Evolutionary conservation across 2,888 invertebrate genomes (phyloP), one percentile per base, ranked within the genome.

Genomic region (Protonemura montana): DNA sequence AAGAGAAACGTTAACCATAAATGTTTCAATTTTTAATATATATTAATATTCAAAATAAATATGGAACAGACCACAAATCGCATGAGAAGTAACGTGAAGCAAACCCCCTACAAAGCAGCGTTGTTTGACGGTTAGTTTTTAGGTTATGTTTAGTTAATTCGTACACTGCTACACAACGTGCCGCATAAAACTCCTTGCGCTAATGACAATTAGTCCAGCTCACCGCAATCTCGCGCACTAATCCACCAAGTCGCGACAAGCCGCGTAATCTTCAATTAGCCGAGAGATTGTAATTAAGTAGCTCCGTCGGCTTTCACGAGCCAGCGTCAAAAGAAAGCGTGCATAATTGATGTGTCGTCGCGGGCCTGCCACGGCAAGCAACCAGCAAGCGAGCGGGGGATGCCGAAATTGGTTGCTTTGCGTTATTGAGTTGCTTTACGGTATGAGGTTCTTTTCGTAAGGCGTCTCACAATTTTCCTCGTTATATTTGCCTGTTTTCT

Each of bases 221-320:
- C 59, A 21, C 59, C 59, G 59, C 59, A 59, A 59, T 59, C 59
- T 59, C 59, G 16, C 16, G 59, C 59, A 21, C 16, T 59, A 21
- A 59, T 59, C 21, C 59, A 21, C 1, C 59, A 21, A 59, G 16
- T 21, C 59, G 21, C 16, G 59, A 59, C 59, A 2, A 16, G 59
- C 6, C 1, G 59, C 29, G 84, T 84, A 84, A 84, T 84, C 84
- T 84, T 84, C 84, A 84, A 84, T 84, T 84, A 84, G 59, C 26
- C 84, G 84, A 13, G 27, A 84, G 59, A 84, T 84, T 84, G 59
- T 84, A 59, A 84, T 84, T 84, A 84, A 84, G 84, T 76, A 6
- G 16, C 84, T 7, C 59, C 76, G 42, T 27, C 84, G 42, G 59
- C 76, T 84, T 84, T 84, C 59, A 84, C 76, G 21, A 59, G n/a